phyloP scores from a whole-genome alignment of 2,797 vertebrate species.

The Ibycter americanus region DNA sequence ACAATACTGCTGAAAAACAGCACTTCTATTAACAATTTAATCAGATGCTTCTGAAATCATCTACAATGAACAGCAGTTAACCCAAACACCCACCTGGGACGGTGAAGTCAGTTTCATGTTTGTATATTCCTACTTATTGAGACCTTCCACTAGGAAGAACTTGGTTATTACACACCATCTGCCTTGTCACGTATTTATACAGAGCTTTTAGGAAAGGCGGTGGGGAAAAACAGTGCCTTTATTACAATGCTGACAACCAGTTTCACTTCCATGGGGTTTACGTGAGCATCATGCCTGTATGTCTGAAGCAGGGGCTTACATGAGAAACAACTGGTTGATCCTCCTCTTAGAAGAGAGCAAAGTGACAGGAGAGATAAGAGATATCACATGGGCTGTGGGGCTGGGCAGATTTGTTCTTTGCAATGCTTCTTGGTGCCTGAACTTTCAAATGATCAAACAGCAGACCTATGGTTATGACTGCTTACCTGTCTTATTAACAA shows the following conservation, averaged over 20 bases:
- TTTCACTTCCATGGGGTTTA: not conserved
- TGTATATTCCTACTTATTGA: not conserved
- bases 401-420: not conserved
- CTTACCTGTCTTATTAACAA: not conserved
- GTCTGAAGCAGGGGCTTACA: not conserved
- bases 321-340: conserved; percentile 37
- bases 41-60: conserved; percentile 6
- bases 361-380: not conserved
- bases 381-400: not conserved
- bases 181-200: not conserved
- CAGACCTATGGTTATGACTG: not conserved
- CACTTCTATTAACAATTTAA: not conserved
- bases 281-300: not conserved
- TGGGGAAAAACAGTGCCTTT: not conserved
- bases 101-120: not conserved
- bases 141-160: not conserved
- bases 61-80: not conserved
- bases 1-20: not conserved
- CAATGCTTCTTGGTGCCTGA: not conserved
- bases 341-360: conserved; percentile 1
- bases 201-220: not conserved
- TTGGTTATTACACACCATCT: not conserved
- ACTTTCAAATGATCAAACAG: not conserved
- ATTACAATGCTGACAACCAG: not conserved
- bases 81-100: not conserved